phyloP scores from a whole-genome alignment of 2,113 vertebrate genomes.

The Acrocephalus arundinaceus region DNA sequence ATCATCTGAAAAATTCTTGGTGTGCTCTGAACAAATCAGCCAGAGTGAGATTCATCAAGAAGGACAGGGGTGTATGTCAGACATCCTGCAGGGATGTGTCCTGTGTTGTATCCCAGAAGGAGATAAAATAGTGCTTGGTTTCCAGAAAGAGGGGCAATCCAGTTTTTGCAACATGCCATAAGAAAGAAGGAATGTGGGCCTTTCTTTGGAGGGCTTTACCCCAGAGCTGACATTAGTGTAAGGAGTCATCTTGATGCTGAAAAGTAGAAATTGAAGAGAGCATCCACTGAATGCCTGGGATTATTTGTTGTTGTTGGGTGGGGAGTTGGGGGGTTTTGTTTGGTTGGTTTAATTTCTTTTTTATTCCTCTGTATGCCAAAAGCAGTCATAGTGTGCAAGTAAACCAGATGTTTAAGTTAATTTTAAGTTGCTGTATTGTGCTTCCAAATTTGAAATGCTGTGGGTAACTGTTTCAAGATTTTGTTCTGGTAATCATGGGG shows the following conservation, averaged over 20 bases:
- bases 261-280: not conserved
- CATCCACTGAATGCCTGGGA: not conserved
- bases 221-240: not conserved
- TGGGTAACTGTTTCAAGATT: not conserved
- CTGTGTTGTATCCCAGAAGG: not conserved
- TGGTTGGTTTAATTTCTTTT: not conserved
- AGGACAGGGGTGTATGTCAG: not conserved
- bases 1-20: not conserved
- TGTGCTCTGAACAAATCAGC: not conserved
- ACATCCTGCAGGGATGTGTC: not conserved
- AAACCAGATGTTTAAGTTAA: not conserved
- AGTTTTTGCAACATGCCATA: not conserved
- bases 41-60: not conserved
- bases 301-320: not conserved
- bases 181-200: not conserved
- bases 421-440: not conserved
- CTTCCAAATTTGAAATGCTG: not conserved
- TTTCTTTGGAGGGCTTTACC: not conserved
- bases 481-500: not conserved
- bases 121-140: not conserved
- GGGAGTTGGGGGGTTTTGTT: rapidly evolving
- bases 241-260: not conserved
- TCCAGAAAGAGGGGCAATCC: not conserved
- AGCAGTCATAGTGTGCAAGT: not conserved
- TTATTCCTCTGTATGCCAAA: not conserved